Conservation (phyloP, 2,113 vertebrate genomes). For the Perccottus glenii region DNA sequence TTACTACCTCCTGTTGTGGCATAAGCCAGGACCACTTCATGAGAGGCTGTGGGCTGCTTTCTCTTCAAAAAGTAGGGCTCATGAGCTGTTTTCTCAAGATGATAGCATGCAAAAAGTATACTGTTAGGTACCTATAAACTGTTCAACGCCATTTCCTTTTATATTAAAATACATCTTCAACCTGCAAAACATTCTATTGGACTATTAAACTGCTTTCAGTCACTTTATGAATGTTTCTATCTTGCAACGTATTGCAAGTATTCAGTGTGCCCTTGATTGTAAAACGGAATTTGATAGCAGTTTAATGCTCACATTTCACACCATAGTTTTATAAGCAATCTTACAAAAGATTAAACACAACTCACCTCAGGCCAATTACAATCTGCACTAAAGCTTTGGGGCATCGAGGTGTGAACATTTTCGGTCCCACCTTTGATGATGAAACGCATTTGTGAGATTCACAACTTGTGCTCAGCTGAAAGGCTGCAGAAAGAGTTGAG, state of each 20-base stretch:
- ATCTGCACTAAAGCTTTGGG: slow-evolving; percentile 9
- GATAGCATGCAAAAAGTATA: background rate
- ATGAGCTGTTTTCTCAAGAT: background rate
- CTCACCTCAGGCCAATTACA: background rate
- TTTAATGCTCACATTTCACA: background rate
- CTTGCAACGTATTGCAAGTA: background rate
- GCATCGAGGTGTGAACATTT: slow-evolving; percentile 15
- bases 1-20: too few relatives aligned
- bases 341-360: slow-evolving; percentile 12
- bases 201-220: background rate
- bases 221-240: background rate
- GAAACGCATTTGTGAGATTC: slow-evolving; percentile 3
- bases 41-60: background rate
- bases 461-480: slow-evolving; percentile 15
- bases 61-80: background rate
- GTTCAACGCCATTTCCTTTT: too few relatives aligned
- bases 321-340: background rate
- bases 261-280: background rate
- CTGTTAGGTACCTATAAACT: too few relatives aligned
- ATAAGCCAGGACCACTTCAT: background rate
- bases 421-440: slow-evolving; percentile 15
- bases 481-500: slow-evolving; percentile 9
- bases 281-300: background rate
- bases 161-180: too few relatives aligned
- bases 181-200: background rate